phyloP scores from a whole-genome alignment of 2,888 invertebrate genomes.

The Drosophila affinis region DNA sequence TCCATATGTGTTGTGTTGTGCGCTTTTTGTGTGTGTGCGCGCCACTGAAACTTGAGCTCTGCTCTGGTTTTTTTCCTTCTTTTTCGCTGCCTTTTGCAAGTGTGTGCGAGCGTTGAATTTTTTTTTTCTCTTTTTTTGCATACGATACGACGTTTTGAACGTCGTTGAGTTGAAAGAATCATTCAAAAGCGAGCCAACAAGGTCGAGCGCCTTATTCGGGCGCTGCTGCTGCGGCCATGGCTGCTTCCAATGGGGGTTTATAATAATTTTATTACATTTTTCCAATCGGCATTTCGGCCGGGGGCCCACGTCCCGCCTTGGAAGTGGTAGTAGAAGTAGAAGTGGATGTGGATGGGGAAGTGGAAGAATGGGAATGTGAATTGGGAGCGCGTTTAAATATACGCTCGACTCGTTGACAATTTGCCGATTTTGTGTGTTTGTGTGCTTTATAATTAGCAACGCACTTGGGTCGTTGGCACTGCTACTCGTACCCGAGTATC shows the following conservation, averaged over 20 bases:
- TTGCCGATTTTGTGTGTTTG: conserved; percentile 20
- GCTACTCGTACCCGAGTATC: conserved; percentile 48
- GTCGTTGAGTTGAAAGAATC: conserved; percentile 71
- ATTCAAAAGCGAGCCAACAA: conserved; percentile 69
- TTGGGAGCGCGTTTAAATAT: conserved; percentile 55
- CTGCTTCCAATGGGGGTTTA: conserved; percentile 44
- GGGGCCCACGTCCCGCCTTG: conserved; percentile 39
- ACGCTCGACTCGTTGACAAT: conserved; percentile 48
- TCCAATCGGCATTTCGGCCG: conserved; percentile 45
- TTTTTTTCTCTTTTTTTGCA: conserved; percentile 62
- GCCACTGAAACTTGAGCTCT: conserved; percentile 73
- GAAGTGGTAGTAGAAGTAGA: background rate
- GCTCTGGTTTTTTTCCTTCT: conserved; percentile 52
- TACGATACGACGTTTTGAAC: conserved; percentile 57
- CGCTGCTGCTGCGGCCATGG: conserved; percentile 41
- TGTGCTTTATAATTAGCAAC: conserved; percentile 70
- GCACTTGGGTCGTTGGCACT: conserved; percentile 71
- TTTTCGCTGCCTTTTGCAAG: conserved; percentile 33
- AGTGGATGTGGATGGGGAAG: conserved; percentile 44
- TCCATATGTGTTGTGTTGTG: conserved; percentile 18
- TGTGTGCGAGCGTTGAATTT: conserved; percentile 40
- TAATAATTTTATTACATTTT: conserved; percentile 63
- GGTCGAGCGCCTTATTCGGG: conserved; percentile 74
- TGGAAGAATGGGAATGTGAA: conserved; percentile 46
- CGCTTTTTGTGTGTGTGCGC: conserved; percentile 35